Base-by-base conservation (phyloP, 1,140 invertebrate genomes). In the Schlechtendalia chinensis region DNA sequence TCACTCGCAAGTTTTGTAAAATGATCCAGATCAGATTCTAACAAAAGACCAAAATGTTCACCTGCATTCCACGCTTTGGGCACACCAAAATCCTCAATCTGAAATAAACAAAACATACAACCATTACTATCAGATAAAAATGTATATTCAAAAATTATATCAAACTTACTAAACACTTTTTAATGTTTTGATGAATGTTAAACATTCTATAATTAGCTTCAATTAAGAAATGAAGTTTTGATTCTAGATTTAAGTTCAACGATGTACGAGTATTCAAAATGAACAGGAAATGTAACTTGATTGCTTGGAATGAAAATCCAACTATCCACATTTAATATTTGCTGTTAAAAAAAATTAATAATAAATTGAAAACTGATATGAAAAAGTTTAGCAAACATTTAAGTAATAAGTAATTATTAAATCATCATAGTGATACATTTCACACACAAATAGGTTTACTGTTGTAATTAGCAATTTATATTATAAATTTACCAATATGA, bases 21-120 rank as follows among this genome's bases (percentile, higher is more conserved):
- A 82, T 89, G 88, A 81, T 90, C 87, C 80, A 91, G 84, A 85
- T 92, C 90, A 56, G 90, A 90, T 83, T 90, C 89, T 72, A 92
- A 83, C 82, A 92, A 87, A 45, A 91, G 83, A 56, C 88, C 88
- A 82, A 92, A 89, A 84, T 87, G 86, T 83, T 89, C 88, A 74
- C 88, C 86, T 19, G 88, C 87, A 80, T 88, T 90, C 91, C 91
- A 92, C 56, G 90, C 89, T 63, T 89, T 85, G 56, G 89, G 87
- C 83, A 88, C 86, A 82, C 91, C 91, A 83, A 89, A 91, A 83
- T 90, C 87, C 85, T 91, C 90, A 61, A 92, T 85, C 90, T 91
- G 83, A 22, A 84, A 84, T 81, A 81, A 39, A 22, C 17, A 82
- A 24, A 45, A 32, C 32, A 80, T 24, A 77, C 29, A 16, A 54